phyloP scores from a whole-genome alignment of 2,888 invertebrate genomes.

The Mechanitis mazaeus region DNA sequence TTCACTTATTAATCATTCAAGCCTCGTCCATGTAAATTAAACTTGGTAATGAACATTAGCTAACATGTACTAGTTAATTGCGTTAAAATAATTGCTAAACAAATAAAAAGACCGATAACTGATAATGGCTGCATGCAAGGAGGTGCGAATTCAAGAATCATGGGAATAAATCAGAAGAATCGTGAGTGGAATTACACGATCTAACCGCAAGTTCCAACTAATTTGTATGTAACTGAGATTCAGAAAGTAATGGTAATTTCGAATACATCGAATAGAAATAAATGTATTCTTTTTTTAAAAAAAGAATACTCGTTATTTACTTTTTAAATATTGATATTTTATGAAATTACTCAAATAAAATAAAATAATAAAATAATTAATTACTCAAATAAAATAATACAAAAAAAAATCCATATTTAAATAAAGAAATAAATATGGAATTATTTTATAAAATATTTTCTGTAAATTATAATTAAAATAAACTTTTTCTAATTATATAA shows the following conservation, averaged over 20 bases:
- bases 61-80: slow-evolving; percentile 37
- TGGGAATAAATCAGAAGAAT: slow-evolving; percentile 24
- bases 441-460: neutral
- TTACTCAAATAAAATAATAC: no score
- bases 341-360: no score
- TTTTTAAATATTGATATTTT: no score
- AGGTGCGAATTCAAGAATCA: slow-evolving; percentile 28
- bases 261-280: neutral
- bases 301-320: no score
- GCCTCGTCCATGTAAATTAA: slow-evolving; percentile 21
- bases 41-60: slow-evolving; percentile 29
- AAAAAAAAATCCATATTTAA: no score
- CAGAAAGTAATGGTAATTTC: neutral
- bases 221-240: slow-evolving; percentile 25
- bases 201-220: slow-evolving; percentile 18
- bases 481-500: no score
- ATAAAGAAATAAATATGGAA: neutral
- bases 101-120: slow-evolving; percentile 35
- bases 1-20: neutral
- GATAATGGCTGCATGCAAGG: slow-evolving; percentile 33
- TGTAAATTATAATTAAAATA: no score
- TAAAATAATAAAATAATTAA: no score
- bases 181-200: slow-evolving; percentile 23
- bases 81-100: slow-evolving; percentile 24
- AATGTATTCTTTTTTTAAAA: neutral